A percentile compares a stretch with the other conserved stretches of the same genome.
Conservation (phyloP, 2,888 invertebrate species). For the Megaustenia siamemsis region DNA sequence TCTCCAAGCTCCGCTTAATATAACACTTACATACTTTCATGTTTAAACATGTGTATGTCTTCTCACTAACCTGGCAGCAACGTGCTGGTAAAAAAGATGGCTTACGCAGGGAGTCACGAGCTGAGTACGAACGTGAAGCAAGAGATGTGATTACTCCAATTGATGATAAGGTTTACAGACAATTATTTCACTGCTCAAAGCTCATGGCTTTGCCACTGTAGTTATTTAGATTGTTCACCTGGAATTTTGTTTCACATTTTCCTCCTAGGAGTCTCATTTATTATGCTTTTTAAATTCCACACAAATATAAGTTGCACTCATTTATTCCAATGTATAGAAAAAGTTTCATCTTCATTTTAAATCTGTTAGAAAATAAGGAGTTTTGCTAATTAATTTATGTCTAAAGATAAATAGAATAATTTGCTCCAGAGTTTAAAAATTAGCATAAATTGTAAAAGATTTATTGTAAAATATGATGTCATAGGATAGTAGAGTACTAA, state of each 20-base stretch:
- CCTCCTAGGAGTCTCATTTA: neutral
- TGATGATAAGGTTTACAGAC: constrained; percentile 34
- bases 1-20: neutral
- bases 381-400: too few relatives aligned
- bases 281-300: neutral
- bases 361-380: too few relatives aligned
- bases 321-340: neutral
- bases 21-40: neutral
- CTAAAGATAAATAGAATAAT: too few relatives aligned
- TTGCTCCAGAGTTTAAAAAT: too few relatives aligned
- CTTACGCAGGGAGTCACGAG: constrained; percentile 40
- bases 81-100: constrained; percentile 43
- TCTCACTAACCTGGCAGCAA: constrained; percentile 35
- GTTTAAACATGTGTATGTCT: constrained; percentile 10
- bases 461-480: too few relatives aligned
- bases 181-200: neutral
- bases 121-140: constrained; percentile 33
- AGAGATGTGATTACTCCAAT: neutral
- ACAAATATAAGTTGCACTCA: neutral
- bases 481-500: too few relatives aligned
- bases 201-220: constrained; percentile 30
- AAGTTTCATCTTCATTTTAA: neutral
- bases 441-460: too few relatives aligned
- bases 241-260: neutral
- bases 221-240: constrained; percentile 12